A percentile compares a stretch with the other conserved stretches of the same genome.
Evolutionary conservation across 2,797 vertebrate species (phyloP).

Genomic region (Tragopan temminckii): DNA sequence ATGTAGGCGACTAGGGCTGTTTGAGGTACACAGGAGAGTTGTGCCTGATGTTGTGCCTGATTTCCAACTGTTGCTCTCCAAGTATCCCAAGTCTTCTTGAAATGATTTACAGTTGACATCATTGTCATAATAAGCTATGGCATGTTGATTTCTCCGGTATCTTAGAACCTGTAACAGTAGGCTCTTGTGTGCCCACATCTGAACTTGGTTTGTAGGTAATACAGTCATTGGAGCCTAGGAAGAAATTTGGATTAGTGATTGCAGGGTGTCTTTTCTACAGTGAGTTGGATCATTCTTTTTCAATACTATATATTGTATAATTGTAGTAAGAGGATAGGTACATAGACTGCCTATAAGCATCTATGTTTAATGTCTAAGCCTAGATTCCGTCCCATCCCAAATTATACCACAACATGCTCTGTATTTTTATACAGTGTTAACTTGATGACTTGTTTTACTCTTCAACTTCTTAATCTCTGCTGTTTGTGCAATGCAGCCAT

Average conservation of each 20-base stretch:
- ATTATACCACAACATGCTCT: not conserved
- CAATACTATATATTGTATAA: not conserved
- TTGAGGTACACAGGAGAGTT: not conserved
- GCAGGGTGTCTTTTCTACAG: not conserved
- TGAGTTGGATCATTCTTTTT: not conserved
- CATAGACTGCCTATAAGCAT: not conserved
- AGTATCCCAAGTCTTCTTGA: not conserved
- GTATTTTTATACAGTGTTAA: not conserved
- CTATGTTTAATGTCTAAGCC: not conserved
- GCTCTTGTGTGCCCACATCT: not conserved
- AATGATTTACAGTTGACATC: not conserved
- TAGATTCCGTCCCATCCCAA: not conserved
- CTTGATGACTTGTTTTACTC: not conserved
- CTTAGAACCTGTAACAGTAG: rapidly evolving
- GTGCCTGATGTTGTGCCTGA: not conserved
- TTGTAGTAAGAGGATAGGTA: not conserved
- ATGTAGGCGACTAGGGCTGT: not conserved
- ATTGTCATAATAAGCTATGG: not conserved
- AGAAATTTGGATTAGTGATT: not conserved
- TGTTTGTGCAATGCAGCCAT: not conserved
- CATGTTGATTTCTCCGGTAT: not conserved
- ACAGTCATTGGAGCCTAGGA: not conserved
- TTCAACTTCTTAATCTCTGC: not conserved
- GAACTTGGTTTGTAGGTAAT: not conserved
- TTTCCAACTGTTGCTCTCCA: not conserved